These are phyloP conservation scores for Pseudorectes ferrugineus DNA, from an alignment of 2,113 vertebrate species.

Conservation along the genomic window DNA sequence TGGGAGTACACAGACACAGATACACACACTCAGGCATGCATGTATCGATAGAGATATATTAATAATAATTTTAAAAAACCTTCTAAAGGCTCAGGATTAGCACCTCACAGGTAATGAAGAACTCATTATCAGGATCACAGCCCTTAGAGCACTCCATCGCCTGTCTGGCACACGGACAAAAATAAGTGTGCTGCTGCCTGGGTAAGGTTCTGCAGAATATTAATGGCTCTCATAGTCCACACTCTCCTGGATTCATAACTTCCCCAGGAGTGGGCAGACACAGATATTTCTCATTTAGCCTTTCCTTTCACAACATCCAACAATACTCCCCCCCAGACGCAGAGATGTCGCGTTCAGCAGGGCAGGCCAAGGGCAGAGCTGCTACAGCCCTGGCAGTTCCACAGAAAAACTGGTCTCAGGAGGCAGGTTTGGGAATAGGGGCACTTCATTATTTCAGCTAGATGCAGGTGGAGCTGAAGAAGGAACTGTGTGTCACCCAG, in stretches of 20 bases:
- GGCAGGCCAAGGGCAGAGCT: background rate
- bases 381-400: background rate
- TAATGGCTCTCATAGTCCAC: background rate
- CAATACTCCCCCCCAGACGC: background rate
- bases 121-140: background rate
- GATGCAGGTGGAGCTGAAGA: background rate
- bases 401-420: background rate
- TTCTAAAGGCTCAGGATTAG: constrained; percentile 13
- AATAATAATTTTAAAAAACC: background rate
- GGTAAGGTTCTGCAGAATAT: background rate
- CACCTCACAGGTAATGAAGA: background rate
- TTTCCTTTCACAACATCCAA: background rate
- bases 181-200: background rate
- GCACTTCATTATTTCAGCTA: background rate
- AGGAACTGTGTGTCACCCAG: background rate
- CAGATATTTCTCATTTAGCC: background rate
- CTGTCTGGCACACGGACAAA: background rate
- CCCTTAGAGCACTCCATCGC: background rate
- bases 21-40: background rate
- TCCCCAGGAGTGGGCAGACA: background rate
- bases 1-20: background rate
- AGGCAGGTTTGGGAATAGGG: background rate
- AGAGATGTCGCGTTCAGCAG: background rate
- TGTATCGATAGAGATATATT: background rate
- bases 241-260: background rate